Conservation (phyloP, 2,113 vertebrate species). For the Brevimyrus niger region DNA sequence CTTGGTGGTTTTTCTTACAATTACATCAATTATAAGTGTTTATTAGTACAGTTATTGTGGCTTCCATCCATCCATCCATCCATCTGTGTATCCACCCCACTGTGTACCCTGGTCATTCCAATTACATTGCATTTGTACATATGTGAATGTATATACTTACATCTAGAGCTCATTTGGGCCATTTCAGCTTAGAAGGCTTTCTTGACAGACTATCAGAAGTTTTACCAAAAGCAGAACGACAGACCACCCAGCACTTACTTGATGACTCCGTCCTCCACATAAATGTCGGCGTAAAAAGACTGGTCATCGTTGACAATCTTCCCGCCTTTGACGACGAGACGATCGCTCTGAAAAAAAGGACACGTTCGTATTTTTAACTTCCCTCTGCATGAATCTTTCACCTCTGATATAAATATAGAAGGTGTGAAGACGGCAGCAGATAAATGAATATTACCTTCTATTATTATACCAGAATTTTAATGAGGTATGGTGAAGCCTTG, state of each 20-base stretch:
- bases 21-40: neutral
- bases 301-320: conserved; percentile 92
- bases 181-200: neutral
- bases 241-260: conserved; percentile 64
- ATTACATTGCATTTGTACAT: neutral
- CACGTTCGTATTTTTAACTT: neutral
- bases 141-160: neutral
- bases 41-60: neutral
- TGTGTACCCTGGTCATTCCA: neutral
- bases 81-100: neutral
- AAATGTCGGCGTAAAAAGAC: conserved; percentile 85
- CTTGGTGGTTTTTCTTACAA: neutral
- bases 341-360: conserved; percentile 64
- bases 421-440: neutral
- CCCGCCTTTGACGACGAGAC: conserved; percentile 82
- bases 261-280: conserved; percentile 83
- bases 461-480: conserved; percentile 7
- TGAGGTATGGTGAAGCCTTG: neutral
- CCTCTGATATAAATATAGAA: neutral
- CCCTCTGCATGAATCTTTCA: neutral
- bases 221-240: neutral
- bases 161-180: neutral
- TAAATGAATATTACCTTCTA: conserved; percentile 15
- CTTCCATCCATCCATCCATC: neutral
- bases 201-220: neutral